These are phyloP conservation scores for Gracilinanus agilis DNA, from an alignment of 2,113 vertebrate species.

Conservation along the genomic window DNA sequence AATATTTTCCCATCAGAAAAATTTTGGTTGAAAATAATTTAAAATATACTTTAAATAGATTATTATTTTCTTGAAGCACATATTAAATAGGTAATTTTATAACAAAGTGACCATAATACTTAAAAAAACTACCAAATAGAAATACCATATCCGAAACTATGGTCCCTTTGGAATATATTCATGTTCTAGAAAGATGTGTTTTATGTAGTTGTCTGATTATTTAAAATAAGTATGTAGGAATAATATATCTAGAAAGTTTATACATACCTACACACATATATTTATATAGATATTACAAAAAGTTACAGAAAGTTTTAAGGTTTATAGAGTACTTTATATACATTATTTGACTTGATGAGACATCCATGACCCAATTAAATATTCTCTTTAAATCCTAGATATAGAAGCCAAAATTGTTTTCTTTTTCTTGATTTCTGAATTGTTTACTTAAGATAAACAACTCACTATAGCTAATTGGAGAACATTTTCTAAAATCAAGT, in stretches of 20 bases:
- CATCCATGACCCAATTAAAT: constrained; percentile 1
- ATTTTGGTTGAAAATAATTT: constrained; percentile 25
- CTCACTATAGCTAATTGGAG: not conserved
- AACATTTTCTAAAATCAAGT: not conserved
- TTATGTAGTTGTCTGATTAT: constrained; percentile 2
- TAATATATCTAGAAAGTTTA: not conserved
- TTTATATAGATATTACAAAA: not conserved
- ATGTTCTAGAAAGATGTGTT: constrained; percentile 22
- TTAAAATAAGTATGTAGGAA: not conserved
- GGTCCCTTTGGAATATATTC: not conserved
- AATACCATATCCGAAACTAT: constrained; percentile 18
- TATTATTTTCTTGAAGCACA: constrained; percentile 32
- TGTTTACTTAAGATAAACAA: constrained; percentile 27
- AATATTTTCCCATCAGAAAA: not conserved
- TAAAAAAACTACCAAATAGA: constrained; percentile 24
- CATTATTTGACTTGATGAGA: not conserved
- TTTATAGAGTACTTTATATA: too few species aligned
- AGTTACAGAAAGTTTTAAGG: too few species aligned
- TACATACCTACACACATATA: not conserved
- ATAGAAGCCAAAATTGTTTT: not conserved
- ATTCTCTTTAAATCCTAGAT: constrained; percentile 1
- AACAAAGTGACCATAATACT: constrained; percentile 32
- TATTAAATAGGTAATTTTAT: constrained; percentile 8
- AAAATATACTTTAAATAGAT: constrained; percentile 28
- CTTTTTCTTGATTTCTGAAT: constrained; percentile 18